These are phyloP conservation scores for Chromoteleia sp. DNA, from an alignment of 2,888 invertebrate species.

Conservation along the genomic window DNA sequence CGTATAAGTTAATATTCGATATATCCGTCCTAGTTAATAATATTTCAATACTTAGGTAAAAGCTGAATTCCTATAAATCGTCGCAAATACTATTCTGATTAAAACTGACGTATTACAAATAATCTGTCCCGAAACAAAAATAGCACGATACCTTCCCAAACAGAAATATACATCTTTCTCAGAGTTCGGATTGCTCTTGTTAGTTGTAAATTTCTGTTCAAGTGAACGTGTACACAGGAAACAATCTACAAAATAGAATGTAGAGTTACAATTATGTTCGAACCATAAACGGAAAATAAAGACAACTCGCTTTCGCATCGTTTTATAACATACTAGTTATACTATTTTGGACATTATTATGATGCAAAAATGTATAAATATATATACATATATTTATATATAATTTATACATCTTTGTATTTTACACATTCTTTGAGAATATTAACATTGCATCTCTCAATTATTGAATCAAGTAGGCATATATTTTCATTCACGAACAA, in stretches of 20 bases:
- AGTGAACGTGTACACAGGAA: constrained; percentile 26
- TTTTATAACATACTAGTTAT: constrained; percentile 55
- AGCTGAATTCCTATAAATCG: constrained; percentile 54
- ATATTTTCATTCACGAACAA: constrained; percentile 62
- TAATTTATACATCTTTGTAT: constrained; percentile 49
- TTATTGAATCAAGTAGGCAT: constrained; percentile 56
- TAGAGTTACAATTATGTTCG: constrained; percentile 42
- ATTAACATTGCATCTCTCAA: constrained; percentile 63
- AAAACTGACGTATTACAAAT: constrained; percentile 49
- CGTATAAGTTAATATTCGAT: constrained; percentile 50
- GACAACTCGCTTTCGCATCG: constrained; percentile 46
- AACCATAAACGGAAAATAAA: constrained; percentile 28
- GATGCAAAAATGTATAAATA: constrained; percentile 52
- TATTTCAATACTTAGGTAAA: constrained; percentile 65
- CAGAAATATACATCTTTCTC: constrained; percentile 37
- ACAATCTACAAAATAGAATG: constrained; percentile 44
- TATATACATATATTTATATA: constrained; percentile 48
- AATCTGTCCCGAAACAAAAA: constrained; percentile 45
- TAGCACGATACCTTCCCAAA: constrained; percentile 32
- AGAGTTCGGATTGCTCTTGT: not conserved
- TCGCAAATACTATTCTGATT: constrained; percentile 57
- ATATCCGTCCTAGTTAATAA: constrained; percentile 47
- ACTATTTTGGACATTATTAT: constrained; percentile 61
- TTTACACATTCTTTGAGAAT: constrained; percentile 66
- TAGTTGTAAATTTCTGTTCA: constrained; percentile 29